Evolutionary conservation across 2,888 invertebrate genomes (phyloP), one percentile per base, ranked within the genome.

Genomic region (Pocota personata): DNA sequence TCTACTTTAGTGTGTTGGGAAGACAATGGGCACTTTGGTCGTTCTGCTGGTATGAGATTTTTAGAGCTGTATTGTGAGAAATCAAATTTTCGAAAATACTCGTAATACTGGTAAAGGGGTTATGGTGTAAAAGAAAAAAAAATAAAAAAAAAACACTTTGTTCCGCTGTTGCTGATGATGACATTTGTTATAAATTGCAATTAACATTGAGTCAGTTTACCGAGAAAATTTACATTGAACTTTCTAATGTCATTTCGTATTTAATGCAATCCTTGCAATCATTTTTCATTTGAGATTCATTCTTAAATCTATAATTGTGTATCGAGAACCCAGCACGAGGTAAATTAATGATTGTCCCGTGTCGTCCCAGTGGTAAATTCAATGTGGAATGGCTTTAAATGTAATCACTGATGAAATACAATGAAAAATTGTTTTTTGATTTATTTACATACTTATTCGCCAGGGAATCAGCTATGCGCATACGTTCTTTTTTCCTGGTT

Each of bases 341-440:
- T 77, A 43, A 82, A 82, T 82, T 86, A 86, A 86, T 86, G 82
- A 72, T 62, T 66, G 52, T 71, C 50, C 64, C n/a, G n/a, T n/a
- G n/a, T n/a, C n/a, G 35, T 50, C n/a, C 32, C 76, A 48, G 64
- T 52, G 75, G 71, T 27, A 27, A 72, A 52, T 24, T 73, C 48
- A 79, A 46, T 48, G 73, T 19, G 37, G 50, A 75, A 64, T 71
- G 75, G 76, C 75, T 80, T 64, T 84, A 50, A 87, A 76, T 66
- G 67, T 76, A 84, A 80, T 71, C 64, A 67, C 60, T 67, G 71
- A 75, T 46, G 67, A 57, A 87, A 82, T 76, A 21, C n/a, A 79
- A 82, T 75, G 76, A 84, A 77, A 80, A 86, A 84, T 84, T 37
- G 76, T 60, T 62, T 76, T 80, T 80, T 76, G 60, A 78, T 84